phyloP scores from a whole-genome alignment of 1,140 invertebrate species.

The Hycleus phaleratus region DNA sequence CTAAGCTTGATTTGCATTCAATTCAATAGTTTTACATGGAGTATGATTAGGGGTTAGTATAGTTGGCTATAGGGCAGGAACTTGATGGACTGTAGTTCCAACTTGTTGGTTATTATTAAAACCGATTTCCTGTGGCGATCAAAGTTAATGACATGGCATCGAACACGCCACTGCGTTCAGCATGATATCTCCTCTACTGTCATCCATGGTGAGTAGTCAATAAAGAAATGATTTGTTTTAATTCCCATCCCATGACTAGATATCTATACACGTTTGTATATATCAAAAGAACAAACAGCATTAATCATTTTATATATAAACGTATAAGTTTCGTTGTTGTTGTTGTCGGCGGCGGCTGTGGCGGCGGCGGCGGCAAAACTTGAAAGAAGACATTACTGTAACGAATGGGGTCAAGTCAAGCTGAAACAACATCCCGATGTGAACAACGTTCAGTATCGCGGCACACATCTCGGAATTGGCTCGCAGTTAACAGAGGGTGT shows the following conservation, averaged over 20 bases:
- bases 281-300: no score
- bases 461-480: slow-evolving; percentile 42
- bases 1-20: no score
- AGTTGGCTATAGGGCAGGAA: not conserved
- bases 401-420: slow-evolving; percentile 39
- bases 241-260: slow-evolving; percentile 4
- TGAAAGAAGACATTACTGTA: slow-evolving; percentile 39
- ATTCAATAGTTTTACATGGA: no score
- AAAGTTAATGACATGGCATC: slow-evolving; percentile 10
- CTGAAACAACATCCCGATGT: slow-evolving; percentile 38
- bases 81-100: not conserved
- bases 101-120: slow-evolving; percentile 14
- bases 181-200: not conserved
- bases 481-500: slow-evolving; percentile 43
- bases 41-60: no score
- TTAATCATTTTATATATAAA: no score
- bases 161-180: slow-evolving; percentile 12
- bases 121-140: slow-evolving; percentile 2
- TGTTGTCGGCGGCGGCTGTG: no score
- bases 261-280: slow-evolving; percentile 1
- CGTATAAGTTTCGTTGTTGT: no score
- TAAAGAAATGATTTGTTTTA: slow-evolving; percentile 22
- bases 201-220: slow-evolving; percentile 9
- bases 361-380: slow-evolving; percentile 30
- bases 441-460: slow-evolving; percentile 30